Evolutionary conservation across 2,888 invertebrate species (phyloP), one percentile per base, ranked within the genome.

Genomic region (Drosophila crucigera): DNA sequence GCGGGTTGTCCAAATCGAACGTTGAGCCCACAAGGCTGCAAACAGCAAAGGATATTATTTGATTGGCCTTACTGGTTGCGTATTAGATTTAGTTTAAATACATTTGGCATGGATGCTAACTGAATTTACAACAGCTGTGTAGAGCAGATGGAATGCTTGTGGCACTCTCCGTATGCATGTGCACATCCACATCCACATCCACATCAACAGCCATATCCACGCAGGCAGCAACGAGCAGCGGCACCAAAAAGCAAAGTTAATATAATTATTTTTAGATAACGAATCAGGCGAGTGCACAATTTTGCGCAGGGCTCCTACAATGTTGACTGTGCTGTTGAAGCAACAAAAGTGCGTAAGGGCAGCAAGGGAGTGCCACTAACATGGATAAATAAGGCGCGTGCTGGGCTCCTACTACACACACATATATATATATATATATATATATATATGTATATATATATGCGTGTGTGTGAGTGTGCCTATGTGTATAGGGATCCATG

Each of bases 201-300:
- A 47, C 53, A 64, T 37, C 37, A 11, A 31, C 31, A 31, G 9
- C 31, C 61, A 63, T 4, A 61, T 28, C 47, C 58, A 68, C 19
- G 33, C 49, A 33, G 37, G 16, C 61, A 63, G 39, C 73, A 75
- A 68, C 72, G 76, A 64, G 65, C 54, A 71, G 31, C 63, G 47
- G 37, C 69, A 76, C 70, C 90, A 90, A 78, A 82, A 84, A 89
- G 78, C 88, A 87, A 91, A 91, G 88, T 89, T 87, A 87, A 87
- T 91, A 89, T 82, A 87, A 89, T 91, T 91, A 87, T 87, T 89
- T 87, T 80, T 91, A 89, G 90, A 89, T 82, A 88, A 82, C 80
- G 88, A 89, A 87, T 84, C 91, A 91, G 75, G 85, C 81, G 88
- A 89, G 81, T 88, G 88, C 88, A 91, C 87, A 91, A 88, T 84